Percentiles rank a stretch among this genome's conserved stretches.
Evolutionary conservation across 2,888 invertebrate species (phyloP).

Genomic region (Agriopis aurantiaria): DNA sequence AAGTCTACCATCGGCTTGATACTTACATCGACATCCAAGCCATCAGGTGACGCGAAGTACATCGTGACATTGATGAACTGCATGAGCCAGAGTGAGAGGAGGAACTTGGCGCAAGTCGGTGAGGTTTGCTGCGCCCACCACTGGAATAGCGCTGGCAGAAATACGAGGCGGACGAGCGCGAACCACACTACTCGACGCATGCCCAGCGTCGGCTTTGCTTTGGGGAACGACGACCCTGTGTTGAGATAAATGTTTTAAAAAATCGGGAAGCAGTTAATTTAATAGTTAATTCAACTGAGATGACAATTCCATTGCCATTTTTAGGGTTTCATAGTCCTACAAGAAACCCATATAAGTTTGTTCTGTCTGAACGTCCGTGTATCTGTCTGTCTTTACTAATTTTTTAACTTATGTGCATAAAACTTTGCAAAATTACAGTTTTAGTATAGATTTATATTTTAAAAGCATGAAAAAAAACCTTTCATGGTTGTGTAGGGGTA

Average conservation of each 20-base stretch:
- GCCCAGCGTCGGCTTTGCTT: constrained; percentile 97
- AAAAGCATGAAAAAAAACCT: no score
- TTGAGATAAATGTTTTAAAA: background rate
- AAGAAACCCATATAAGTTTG: no score
- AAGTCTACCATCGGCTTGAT: background rate
- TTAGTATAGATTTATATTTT: no score
- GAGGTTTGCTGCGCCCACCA: constrained; percentile 98
- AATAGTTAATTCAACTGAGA: no score
- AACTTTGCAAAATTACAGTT: no score
- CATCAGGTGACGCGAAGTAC: constrained; percentile 80
- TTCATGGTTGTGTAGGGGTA: no score
- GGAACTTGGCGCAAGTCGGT: constrained; percentile 89
- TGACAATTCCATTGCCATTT: no score
- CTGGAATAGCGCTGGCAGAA: constrained; percentile 93
- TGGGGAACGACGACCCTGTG: constrained; percentile 96
- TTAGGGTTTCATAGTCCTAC: no score
- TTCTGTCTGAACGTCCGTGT: no score
- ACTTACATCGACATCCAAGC: constrained; percentile 83
- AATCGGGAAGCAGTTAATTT: no score
- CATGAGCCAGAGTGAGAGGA: constrained; percentile 92
- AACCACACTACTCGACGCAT: constrained; percentile 94
- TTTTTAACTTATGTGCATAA: no score
- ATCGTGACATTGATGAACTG: constrained; percentile 89
- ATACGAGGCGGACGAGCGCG: constrained; percentile 92
- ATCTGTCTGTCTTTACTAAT: no score